Percentiles rank a stretch among this genome's conserved stretches.
Evolutionary conservation across 2,797 vertebrate genomes (phyloP).

Genomic region (Vespertilio murinus): DNA sequence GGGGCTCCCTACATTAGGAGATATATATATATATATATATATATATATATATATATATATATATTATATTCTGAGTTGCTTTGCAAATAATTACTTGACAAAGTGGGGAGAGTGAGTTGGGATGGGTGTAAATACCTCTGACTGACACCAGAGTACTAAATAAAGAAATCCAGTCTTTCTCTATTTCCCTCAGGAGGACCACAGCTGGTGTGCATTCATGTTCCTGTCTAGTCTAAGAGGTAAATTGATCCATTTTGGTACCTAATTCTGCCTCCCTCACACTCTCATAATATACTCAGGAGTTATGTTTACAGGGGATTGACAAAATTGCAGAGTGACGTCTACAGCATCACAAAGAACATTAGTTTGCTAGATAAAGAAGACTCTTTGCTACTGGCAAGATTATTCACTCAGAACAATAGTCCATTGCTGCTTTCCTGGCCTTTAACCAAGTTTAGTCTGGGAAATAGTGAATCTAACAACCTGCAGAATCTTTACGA

Average conservation of each 20-base stretch:
- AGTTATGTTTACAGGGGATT: background rate
- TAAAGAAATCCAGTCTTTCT: background rate
- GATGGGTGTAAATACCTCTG: background rate
- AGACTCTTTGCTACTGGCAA: background rate
- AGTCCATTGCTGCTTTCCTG: background rate
- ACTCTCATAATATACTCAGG: background rate
- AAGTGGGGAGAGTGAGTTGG: background rate
- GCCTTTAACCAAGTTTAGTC: background rate
- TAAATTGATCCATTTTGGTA: background rate
- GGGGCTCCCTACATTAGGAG: no score
- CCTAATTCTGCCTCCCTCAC: background rate
- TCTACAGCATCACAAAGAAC: background rate
- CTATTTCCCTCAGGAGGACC: background rate
- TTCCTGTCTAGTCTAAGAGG: background rate
- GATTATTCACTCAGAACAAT: background rate
- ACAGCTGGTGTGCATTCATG: background rate
- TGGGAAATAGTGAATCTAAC: background rate
- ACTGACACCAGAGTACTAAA: background rate
- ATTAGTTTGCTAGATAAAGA: background rate
- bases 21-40: no score
- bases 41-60: no score
- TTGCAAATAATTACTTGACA: background rate
- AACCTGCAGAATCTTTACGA: background rate
- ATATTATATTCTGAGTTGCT: no score
- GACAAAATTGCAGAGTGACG: background rate